Base-by-base conservation (phyloP, 2,797 vertebrate genomes). In the Tolypeutes matacus region DNA sequence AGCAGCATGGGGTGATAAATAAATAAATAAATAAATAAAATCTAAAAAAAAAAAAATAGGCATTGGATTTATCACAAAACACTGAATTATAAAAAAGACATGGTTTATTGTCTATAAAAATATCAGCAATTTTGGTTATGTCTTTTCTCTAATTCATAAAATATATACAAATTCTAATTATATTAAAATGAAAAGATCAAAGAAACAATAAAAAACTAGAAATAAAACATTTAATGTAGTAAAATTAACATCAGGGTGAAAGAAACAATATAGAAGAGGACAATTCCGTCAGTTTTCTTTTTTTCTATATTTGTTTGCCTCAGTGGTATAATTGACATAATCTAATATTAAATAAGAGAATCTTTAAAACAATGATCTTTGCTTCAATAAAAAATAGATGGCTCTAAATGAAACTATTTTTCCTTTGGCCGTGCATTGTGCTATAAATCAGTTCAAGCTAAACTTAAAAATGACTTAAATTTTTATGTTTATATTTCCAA, bases 121-220 rank as follows among this genome's bases (percentile, higher is more conserved):
- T 46, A 10, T 49, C 31, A 77, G 1, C 23, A 25, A 72, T 58
- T 72, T 78, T 64, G 8, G 4, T 25, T 46, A 46, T 82, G 12
- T 23, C 36, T 53, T 89, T 53, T 80, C 5, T n/a, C 18, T 64
- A 62, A 36, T 64, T 82, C n/a, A 34, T 56, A 53, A 77, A 86
- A 64, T 46, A 31, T 42, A 25, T 10, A 67, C 7, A 87, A 31
- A 67, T n/a, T 90, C 12, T 25, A 65, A 73, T 7, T 78, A 42
- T 21, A 53, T 56, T 64, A 75, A 92, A 81, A 58, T 76, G 49
- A 86, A 82, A 96, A 34, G 11, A n/a, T 53, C 7, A 84, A 80
- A 80, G 17, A 6, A 80, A 67, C 1, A 51, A 86, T 60, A 4
- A 89, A 46, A 46, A 46, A 6, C 46, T 46, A 46, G 46, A 46